Evolutionary conservation across 2,888 invertebrate genomes (phyloP).

Genomic region (Mimumesa dahlbomi): DNA sequence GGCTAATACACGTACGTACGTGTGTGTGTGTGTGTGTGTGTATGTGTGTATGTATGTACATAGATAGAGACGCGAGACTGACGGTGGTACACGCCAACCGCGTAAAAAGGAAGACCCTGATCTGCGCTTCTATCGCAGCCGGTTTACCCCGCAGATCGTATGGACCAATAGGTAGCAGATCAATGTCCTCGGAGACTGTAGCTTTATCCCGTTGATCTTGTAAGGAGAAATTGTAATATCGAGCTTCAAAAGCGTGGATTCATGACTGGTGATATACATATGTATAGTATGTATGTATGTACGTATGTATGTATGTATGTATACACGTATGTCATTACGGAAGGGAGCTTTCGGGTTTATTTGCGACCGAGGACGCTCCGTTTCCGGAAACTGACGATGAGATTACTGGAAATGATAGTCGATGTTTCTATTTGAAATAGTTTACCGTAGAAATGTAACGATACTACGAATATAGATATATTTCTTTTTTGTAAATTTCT

Average conservation of each 20-base stretch:
- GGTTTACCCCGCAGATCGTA: conserved; percentile 48
- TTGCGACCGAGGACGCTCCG: not conserved
- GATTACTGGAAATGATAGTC: not conserved
- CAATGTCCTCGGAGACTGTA: conserved; percentile 69
- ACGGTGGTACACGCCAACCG: conserved; percentile 46
- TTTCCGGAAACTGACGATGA: not conserved
- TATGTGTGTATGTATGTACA: too few relatives aligned
- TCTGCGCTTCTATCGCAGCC: conserved; percentile 48
- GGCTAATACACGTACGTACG: conserved; percentile 4
- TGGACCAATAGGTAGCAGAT: conserved; percentile 47
- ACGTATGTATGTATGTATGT: too few relatives aligned
- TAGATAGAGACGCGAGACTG: conserved; percentile 11
- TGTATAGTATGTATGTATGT: too few relatives aligned
- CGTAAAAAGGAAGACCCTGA: conserved; percentile 74
- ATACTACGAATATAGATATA: too few relatives aligned
- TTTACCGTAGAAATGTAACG: too few relatives aligned
- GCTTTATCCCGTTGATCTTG: conserved; percentile 56
- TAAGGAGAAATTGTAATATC: conserved; percentile 51
- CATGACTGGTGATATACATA: too few relatives aligned
- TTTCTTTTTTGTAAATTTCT: too few relatives aligned
- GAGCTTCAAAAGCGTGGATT: conserved; percentile 15
- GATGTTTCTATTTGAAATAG: not conserved
- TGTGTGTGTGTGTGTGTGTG: too few relatives aligned
- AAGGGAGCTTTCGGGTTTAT: not conserved
- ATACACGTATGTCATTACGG: too few relatives aligned